Evolutionary conservation across 1,140 invertebrate species (phyloP).

Genomic region (Drosophila insularis): DNA sequence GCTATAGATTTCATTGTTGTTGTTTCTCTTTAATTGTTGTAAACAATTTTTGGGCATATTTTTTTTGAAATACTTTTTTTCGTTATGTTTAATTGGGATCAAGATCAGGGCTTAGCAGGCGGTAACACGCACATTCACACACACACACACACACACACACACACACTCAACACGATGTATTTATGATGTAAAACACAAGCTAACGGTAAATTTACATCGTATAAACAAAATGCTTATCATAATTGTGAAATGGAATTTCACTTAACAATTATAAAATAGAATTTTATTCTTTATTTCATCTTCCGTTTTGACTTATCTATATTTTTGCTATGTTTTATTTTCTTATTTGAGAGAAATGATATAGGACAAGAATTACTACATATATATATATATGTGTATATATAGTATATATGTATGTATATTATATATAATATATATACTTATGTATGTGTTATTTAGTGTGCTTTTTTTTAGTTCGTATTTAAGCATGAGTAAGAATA

Average conservation of each 20-base stretch:
- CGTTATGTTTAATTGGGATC: slow-evolving; percentile 33
- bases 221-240: slow-evolving; percentile 1
- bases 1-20: slow-evolving; percentile 32
- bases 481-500: slow-evolving; percentile 11
- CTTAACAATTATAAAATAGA: slow-evolving; percentile 5
- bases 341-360: not conserved
- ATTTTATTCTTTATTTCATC: not conserved
- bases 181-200: slow-evolving; percentile 25
- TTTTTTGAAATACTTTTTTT: slow-evolving; percentile 4
- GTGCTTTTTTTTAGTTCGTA: slow-evolving; percentile 31
- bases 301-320: not conserved
- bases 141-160: slow-evolving; percentile 24
- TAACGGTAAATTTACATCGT: slow-evolving; percentile 28
- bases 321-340: slow-evolving; percentile 3
- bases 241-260: slow-evolving; percentile 2
- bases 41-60: slow-evolving; percentile 18
- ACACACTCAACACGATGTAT: slow-evolving; percentile 27
- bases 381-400: not conserved
- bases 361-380: not conserved
- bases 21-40: slow-evolving; percentile 15
- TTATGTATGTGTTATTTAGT: slow-evolving; percentile 32
- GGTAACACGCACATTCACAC: slow-evolving; percentile 20
- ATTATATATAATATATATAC: no score
- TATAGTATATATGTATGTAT: not conserved
- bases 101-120: slow-evolving; percentile 12